phyloP scores from a whole-genome alignment of 2,888 invertebrate genomes.

The Aelia acuminata region DNA sequence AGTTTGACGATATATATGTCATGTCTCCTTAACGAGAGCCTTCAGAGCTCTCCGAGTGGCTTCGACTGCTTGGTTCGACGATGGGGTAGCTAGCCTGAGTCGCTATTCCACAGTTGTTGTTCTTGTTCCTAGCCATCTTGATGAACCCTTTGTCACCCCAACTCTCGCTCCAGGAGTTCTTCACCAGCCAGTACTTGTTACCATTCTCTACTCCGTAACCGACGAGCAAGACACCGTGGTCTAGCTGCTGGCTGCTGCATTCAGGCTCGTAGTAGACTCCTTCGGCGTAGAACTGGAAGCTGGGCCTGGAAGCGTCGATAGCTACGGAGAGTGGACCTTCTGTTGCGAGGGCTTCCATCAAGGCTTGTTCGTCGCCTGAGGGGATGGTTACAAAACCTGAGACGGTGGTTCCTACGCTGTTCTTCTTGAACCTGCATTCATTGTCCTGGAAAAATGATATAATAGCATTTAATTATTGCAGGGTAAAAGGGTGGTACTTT shows the following conservation, averaged over 20 bases:
- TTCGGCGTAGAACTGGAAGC: constrained; percentile 87
- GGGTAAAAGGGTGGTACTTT: no score
- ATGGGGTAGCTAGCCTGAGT: constrained; percentile 70
- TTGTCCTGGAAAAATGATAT: constrained; percentile 27
- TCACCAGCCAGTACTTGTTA: constrained; percentile 72
- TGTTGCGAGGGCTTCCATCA: constrained; percentile 84
- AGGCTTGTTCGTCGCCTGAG: constrained; percentile 78
- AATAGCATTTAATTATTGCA: no score
- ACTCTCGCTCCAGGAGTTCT: constrained; percentile 71
- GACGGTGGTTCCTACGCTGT: constrained; percentile 82
- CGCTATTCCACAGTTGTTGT: constrained; percentile 72
- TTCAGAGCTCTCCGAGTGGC: not conserved
- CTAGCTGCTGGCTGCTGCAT: constrained; percentile 69
- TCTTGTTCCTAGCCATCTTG: constrained; percentile 70
- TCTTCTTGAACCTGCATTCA: constrained; percentile 70
- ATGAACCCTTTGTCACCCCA: constrained; percentile 72
- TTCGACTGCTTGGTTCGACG: constrained; percentile 32
- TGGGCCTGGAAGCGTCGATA: constrained; percentile 87
- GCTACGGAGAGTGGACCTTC: constrained; percentile 89
- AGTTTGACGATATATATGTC: not conserved
- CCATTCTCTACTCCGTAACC: constrained; percentile 71
- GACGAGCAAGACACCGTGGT: constrained; percentile 72
- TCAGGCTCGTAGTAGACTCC: constrained; percentile 72
- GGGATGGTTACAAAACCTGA: constrained; percentile 85
- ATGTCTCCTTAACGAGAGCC: not conserved